Conservation (phyloP, 2,113 vertebrate genomes). For the Speoplatyrhinus poulsoni region DNA sequence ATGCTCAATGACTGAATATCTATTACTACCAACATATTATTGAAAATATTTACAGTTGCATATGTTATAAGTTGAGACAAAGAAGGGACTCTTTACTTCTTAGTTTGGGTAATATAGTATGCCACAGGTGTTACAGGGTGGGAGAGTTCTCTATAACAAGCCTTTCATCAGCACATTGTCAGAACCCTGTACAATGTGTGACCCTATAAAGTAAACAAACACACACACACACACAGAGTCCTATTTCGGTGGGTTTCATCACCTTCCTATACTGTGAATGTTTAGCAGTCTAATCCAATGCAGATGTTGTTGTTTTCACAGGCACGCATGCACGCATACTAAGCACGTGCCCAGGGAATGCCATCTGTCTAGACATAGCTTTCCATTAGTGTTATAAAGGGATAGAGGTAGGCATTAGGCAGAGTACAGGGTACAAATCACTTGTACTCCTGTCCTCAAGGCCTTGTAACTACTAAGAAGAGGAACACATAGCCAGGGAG, state of each 20-base stretch:
- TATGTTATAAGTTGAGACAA: not conserved
- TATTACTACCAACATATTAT: no score
- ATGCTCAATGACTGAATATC: no score
- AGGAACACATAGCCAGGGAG: not conserved
- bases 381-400: not conserved
- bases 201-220: not conserved
- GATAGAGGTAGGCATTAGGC: not conserved
- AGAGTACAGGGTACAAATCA: not conserved
- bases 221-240: no score
- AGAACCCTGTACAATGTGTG: constrained; percentile 1
- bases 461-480: not conserved
- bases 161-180: constrained; percentile 20
- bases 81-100: constrained; percentile 9
- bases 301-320: not conserved
- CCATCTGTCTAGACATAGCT: not conserved
- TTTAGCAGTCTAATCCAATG: not conserved
- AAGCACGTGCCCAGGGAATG: no score
- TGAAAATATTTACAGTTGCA: not conserved
- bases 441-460: not conserved
- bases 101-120: constrained; percentile 17
- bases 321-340: no score
- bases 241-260: not conserved
- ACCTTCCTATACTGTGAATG: not conserved
- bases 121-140: not conserved
- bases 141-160: not conserved